Evolutionary conservation across 2,888 invertebrate species (phyloP), one percentile per base, ranked within the genome.

Genomic region (Temnothorax ravouxi): DNA sequence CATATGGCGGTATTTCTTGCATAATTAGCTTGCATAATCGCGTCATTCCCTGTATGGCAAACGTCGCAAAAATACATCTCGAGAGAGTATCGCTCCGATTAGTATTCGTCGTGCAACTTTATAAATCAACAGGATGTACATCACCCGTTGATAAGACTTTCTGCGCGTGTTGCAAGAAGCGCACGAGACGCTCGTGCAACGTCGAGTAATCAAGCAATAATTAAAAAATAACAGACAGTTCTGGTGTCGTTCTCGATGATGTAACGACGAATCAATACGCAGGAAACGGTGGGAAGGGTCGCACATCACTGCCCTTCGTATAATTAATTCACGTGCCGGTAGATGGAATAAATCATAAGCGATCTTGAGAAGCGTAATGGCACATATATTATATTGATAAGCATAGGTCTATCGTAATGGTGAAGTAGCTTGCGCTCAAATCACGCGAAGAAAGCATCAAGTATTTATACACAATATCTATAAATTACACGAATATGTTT

Each of bases 101-200:
- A 25, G 13, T 47, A 79, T 72, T 79, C 44, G 4, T 71, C 71
- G 44, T 47, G 34, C 72, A 34, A 25, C 47, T 47, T 79, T 47
- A 11, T 44, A 79, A 72, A 79, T 79, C 79, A 79, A 79, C 72
- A 79, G 72, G 59, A 79, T 79, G 72, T 59, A 47, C 38, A 79
- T 79, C 52, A 38, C 13, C 13, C 79, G 72, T 79, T 79, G 79
- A 79, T 79, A 79, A 79, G 59, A 79, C n/a, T 25, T 25, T 72
- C 34, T 56, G 71, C 71, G 34, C 2, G 18, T 72, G 56, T 59
- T 44, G 79, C 56, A 79, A 59, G 25, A 71, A 38, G 11, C 8
- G 56, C 44, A 2, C 56, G 9, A 18, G 5, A 29, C 29, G 29
- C 29, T 71, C 71, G 56, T 15, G 71, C 34, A 15, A n/a, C 47